Evolutionary conservation across 2,888 invertebrate genomes (phyloP).

Genomic region (Eupithecia insigniata): DNA sequence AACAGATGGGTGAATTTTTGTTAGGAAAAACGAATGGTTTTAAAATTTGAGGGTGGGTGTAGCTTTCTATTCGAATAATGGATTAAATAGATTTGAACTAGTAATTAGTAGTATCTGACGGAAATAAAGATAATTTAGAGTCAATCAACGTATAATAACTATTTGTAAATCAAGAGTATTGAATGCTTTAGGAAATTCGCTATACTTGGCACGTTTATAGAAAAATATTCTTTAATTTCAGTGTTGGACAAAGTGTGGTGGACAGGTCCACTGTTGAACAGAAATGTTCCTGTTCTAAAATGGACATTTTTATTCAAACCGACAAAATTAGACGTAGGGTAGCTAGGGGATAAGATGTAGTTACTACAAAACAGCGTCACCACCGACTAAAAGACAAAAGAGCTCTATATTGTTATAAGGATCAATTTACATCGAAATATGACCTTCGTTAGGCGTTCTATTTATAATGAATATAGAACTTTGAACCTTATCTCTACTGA

Average conservation of each 20-base stretch:
- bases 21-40: not conserved
- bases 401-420: not conserved
- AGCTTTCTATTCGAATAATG: not conserved
- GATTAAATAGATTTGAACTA: not conserved
- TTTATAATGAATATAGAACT: not conserved
- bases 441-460: not conserved
- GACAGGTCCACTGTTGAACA: not conserved
- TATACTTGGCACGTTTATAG: not conserved
- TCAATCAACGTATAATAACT: not conserved
- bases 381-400: not conserved
- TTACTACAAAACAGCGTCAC: conserved; percentile 5
- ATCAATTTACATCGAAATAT: not conserved
- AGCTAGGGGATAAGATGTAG: not conserved
- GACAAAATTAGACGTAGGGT: not conserved
- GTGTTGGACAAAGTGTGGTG: not conserved
- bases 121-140: not conserved
- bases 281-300: not conserved
- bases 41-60: not conserved
- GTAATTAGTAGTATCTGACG: not conserved
- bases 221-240: not conserved
- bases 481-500: not conserved
- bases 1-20: not conserved
- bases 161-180: not conserved
- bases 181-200: not conserved
- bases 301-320: not conserved